Evolutionary conservation across 2,113 vertebrate species (phyloP).

Genomic region (Phoenicopterus ruber): DNA sequence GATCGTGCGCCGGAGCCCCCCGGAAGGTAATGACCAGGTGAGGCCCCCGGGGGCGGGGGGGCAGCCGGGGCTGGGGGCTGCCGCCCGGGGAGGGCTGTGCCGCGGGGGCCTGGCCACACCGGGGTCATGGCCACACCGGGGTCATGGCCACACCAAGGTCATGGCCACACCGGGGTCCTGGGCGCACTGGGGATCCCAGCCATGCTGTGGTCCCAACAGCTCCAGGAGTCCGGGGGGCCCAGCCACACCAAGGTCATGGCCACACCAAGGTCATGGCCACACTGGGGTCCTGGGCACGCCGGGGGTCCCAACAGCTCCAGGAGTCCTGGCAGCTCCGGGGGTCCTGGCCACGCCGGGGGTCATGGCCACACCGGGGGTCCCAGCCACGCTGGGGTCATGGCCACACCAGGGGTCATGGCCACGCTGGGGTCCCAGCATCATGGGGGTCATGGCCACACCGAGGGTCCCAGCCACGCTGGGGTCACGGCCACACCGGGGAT

Average conservation of each 20-base stretch:
- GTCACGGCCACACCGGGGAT: neutral
- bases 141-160: too few species aligned
- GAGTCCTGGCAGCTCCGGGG: neutral
- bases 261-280: neutral
- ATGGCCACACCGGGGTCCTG: neutral
- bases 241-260: too few species aligned
- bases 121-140: neutral
- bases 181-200: too few species aligned
- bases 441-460: neutral
- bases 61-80: neutral
- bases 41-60: neutral
- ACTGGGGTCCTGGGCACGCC: too few species aligned
- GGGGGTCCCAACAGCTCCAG: fast-evolving
- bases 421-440: neutral
- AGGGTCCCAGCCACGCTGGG: neutral
- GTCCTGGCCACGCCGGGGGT: neutral
- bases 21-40: slow-evolving; percentile 40
- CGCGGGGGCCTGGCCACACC: too few species aligned
- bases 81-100: neutral
- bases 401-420: too few species aligned
- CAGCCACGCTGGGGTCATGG: fast-evolving
- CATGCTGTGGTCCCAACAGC: too few species aligned
- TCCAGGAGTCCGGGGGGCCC: neutral
- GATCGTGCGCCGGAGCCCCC: neutral
- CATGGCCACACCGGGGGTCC: fast-evolving